These are phyloP conservation scores for Unio delphinus DNA, from an alignment of 2,888 invertebrate genomes.

Conservation along the genomic window DNA sequence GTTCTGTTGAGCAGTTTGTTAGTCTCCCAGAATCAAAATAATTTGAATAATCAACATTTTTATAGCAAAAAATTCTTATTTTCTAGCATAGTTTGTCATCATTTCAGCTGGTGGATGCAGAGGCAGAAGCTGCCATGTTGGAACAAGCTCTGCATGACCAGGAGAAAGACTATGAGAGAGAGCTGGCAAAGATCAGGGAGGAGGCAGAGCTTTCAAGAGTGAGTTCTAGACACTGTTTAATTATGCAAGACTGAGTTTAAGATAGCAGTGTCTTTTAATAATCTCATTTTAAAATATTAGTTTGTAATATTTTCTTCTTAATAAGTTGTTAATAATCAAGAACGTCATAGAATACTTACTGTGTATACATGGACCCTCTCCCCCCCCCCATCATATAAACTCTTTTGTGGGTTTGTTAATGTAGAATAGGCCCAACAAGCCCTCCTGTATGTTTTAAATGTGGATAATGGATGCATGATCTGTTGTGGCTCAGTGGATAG, in stretches of 20 bases:
- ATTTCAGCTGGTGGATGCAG: constrained; percentile 50
- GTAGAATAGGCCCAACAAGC: too few species aligned
- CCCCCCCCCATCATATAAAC: too few species aligned
- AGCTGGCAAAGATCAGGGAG: constrained; percentile 48
- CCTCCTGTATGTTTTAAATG: too few species aligned
- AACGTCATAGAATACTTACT: too few species aligned
- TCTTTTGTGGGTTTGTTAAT: too few species aligned
- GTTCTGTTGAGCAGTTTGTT: not conserved
- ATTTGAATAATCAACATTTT: not conserved
- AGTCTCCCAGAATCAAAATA: not conserved
- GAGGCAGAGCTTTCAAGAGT: constrained; percentile 56
- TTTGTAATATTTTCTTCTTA: too few species aligned
- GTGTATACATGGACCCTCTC: too few species aligned
- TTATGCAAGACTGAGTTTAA: not conserved
- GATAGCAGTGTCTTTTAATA: not conserved
- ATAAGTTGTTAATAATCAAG: too few species aligned
- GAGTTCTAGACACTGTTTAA: constrained; percentile 2
- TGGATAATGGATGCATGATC: too few species aligned
- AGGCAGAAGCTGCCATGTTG: constrained; percentile 51
- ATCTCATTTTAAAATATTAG: not conserved
- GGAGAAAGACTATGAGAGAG: constrained; percentile 52
- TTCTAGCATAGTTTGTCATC: not conserved
- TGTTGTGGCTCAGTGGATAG: too few species aligned
- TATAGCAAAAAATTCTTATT: not conserved
- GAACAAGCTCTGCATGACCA: constrained; percentile 52